Base-by-base conservation (phyloP, 1,140 invertebrate genomes). In the Atta cephalotes region DNA sequence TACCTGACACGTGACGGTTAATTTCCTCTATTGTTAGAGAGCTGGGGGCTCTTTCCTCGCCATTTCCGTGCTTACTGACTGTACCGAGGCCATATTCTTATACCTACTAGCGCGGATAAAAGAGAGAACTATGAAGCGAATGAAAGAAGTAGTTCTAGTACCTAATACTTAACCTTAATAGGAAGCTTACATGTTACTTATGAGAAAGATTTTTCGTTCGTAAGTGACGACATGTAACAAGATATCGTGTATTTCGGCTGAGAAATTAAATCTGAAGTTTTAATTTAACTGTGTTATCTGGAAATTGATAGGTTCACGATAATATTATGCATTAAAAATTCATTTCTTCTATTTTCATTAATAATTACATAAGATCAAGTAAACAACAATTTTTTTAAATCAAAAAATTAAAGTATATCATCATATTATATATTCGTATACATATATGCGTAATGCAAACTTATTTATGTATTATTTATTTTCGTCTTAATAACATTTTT, bases 1-100 rank as follows among this genome's bases (percentile, higher is more conserved):
- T 84, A 49, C 70, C 70, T 84, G 80, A 84, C 80, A 39, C 70
- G 80, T 84, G 80, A 76, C 71, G 70, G 70, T 84, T 84, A 84
- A 84, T 84, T 84, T 84, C 80, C 70, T 63, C 56, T 5, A 84
- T 84, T 84, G 70, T 84, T 76, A 84, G 63, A 80, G 63, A 70
- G 39, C 78, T 39, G 53, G 25, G 7, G 51, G 12, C 39, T 58
- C 70, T 84, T 84, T 84, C 58, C 71, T 84, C 71, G 39, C n/a
- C 21, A 39, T 84, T 84, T 84, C 80, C 80, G 56, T 82, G 39
- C 39, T 74, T 18, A 72, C 21, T 68, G 58, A 10, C 18, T 16
- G 18, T 56, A 74, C 25, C 58, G 49, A 81, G 68, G 49, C 56
- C 25, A 51, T 84, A 76, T 76, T 84, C 56, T 74, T 84, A 74